Evolutionary conservation across 2,797 vertebrate genomes (phyloP), one percentile per base, ranked within the genome.

Genomic region (Heliangelus exortis): DNA sequence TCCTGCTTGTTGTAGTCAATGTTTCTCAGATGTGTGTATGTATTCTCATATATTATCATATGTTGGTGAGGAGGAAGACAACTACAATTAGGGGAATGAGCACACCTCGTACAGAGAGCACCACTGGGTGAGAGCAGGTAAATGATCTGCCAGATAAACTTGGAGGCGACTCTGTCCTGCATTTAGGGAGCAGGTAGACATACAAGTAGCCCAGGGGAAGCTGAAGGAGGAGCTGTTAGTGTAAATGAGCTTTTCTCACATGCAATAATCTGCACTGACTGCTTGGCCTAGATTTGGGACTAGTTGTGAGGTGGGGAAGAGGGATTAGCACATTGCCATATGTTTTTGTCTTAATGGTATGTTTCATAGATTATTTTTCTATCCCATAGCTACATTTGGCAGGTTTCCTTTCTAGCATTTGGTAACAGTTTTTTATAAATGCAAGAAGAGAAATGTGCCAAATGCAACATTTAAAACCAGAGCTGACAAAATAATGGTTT

Each of bases 341-440:
- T 97, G 96, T 95, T 97, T 97, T 97, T 96, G 93, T 97, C 93
- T 97, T 97, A 96, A 92, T 97, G 94, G 95, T 98, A 92, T 89
- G 94, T 96, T 95, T 96, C 90, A 90, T 95, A 95, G 96, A 95
- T 96, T 91, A 93, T 94, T 90, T 91, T 94, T 90, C 88, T 96
- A 89, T 92, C 93, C 94, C 89, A 96, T 97, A 96, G 96, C 96
- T 96, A 96, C 96, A 97, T 97, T 98, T 98, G 97, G 98, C 98
- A 98, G 91, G 94, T 97, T 98, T 98, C 97, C 98, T 96, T 95
- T 92, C 92, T 93, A 97, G 97, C 97, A 98, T 98, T 98, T 98
- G 98, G 96, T 97, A 97, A 97, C 96, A 95, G 95, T 97, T 97
- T 96, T 97, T 97, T 97, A 97, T 96, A 97, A 98, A 98, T 97